These are phyloP conservation scores for Ptilorrhoa leucosticta DNA, from an alignment of 2,113 vertebrate genomes.

Conservation along the genomic window DNA sequence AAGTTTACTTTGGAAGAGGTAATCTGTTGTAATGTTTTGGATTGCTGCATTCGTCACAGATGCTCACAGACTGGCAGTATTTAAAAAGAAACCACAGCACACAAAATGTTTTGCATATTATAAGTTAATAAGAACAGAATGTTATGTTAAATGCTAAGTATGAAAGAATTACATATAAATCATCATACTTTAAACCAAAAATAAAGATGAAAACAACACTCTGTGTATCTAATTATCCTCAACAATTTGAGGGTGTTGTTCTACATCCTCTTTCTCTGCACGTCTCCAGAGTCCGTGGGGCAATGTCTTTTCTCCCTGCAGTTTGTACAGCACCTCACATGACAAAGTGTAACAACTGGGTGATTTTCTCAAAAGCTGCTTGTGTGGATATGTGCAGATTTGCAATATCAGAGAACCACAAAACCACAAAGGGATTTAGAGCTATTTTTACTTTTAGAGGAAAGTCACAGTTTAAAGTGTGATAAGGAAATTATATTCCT, in stretches of 20 bases:
- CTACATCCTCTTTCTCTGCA: not conserved
- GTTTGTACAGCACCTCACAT: not conserved
- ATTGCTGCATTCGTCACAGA: constrained; percentile 4
- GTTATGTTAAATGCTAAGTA: not conserved
- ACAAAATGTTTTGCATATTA: not conserved
- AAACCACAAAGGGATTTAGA: constrained; percentile 42
- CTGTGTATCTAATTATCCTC: not conserved
- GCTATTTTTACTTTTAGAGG: constrained; percentile 30
- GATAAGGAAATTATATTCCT: constrained; percentile 39
- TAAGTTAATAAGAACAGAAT: not conserved
- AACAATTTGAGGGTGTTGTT: not conserved
- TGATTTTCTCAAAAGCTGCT: constrained; percentile 32
- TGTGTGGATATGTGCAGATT: not conserved
- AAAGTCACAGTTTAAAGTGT: constrained; percentile 16
- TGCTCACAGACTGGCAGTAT: not conserved
- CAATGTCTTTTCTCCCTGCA: not conserved
- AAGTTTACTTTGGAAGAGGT: not conserved
- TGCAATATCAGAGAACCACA: constrained; percentile 21
- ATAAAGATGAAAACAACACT: not conserved
- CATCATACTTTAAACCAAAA: not conserved
- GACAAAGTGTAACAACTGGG: not conserved
- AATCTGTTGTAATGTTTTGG: not conserved
- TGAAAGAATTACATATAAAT: not conserved
- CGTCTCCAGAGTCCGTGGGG: not conserved
- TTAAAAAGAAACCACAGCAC: not conserved